Conservation (phyloP, 2,113 vertebrate species). For the Zingel zingel region DNA sequence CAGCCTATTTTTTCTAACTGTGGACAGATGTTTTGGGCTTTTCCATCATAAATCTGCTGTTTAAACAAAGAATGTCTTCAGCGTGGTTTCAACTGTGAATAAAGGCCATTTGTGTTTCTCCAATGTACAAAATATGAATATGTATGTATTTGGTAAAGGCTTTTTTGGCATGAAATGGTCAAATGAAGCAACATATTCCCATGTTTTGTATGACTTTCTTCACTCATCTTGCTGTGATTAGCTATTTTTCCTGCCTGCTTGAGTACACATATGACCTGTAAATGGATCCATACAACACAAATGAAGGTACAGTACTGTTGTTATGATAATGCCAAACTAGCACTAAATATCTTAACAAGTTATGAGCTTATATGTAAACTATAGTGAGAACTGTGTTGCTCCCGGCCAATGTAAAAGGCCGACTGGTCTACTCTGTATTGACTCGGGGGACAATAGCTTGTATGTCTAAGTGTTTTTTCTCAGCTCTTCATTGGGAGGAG, state of each 20-base stretch:
- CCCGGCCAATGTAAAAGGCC: background rate
- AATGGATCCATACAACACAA: background rate
- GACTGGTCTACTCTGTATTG: background rate
- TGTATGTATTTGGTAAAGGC: background rate
- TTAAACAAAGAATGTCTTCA: background rate
- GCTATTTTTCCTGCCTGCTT: background rate
- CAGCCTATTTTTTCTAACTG: background rate
- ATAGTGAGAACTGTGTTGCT: background rate
- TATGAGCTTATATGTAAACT: background rate
- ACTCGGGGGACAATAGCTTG: constrained; percentile 58
- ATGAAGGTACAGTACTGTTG: background rate
- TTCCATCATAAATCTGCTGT: background rate
- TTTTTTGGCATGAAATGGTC: background rate
- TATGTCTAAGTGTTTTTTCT: constrained; percentile 44
- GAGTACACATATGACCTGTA: background rate
- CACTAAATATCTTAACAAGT: background rate
- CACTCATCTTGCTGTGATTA: background rate
- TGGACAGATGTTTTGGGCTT: background rate
- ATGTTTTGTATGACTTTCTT: too few relatives aligned
- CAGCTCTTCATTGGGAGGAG: constrained; percentile 61
- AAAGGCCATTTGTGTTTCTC: background rate
- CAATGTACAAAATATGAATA: background rate
- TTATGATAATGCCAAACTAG: background rate
- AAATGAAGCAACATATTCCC: background rate
- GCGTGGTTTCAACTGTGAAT: background rate